Evolutionary conservation across 1,140 invertebrate genomes (phyloP).

Genomic region (Sogatella furcifera): DNA sequence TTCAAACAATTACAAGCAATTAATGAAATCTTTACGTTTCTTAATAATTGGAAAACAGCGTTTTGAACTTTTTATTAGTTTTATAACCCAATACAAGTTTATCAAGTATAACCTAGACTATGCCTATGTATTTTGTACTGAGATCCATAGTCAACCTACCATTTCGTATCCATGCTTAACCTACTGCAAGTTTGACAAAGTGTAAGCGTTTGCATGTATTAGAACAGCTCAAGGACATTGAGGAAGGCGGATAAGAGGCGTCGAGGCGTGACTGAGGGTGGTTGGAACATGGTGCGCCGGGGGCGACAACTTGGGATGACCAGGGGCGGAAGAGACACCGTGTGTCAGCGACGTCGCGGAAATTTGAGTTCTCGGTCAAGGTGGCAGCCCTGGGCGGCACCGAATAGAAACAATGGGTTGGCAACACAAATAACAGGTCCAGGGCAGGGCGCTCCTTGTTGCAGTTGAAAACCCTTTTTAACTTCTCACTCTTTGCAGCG

Average conservation of each 20-base stretch:
- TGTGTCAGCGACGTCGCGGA: neutral
- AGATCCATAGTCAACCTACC: too few species aligned
- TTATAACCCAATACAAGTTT: too few species aligned
- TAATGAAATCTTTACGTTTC: too few species aligned
- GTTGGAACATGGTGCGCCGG: neutral
- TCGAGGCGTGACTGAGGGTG: neutral
- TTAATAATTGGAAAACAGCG: too few species aligned
- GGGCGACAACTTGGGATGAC: neutral
- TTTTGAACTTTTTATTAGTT: too few species aligned
- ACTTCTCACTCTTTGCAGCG: neutral
- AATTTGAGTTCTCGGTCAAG: neutral
- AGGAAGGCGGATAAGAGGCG: neutral
- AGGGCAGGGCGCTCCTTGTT: neutral
- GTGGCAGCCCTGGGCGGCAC: neutral
- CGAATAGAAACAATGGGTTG: neutral
- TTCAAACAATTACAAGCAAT: too few species aligned
- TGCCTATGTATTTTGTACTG: too few species aligned
- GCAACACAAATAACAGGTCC: neutral
- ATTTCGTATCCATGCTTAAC: too few species aligned
- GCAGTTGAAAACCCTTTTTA: neutral
- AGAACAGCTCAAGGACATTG: too few species aligned
- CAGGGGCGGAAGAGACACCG: neutral
- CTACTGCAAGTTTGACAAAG: too few species aligned
- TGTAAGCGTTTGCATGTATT: too few species aligned
- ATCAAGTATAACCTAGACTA: too few species aligned